phyloP scores from a whole-genome alignment of 2,888 invertebrate species.

The Sarcophaga caerulescens region DNA sequence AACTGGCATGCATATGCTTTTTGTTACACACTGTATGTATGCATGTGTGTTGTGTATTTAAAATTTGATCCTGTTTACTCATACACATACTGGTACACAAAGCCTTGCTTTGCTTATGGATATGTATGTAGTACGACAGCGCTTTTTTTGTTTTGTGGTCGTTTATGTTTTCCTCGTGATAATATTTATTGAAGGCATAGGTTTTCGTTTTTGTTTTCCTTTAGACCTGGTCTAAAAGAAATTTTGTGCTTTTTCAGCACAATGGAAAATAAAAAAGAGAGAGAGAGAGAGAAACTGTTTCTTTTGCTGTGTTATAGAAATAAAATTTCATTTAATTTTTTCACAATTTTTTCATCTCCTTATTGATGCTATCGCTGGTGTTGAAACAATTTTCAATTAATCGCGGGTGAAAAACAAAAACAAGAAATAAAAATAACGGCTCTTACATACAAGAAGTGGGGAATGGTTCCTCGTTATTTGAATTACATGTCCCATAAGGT shows the following conservation, averaged over 20 bases:
- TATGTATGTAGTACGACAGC: too few species aligned
- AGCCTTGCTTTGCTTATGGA: too few species aligned
- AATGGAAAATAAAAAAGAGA: slow-evolving; percentile 14
- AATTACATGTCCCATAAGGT: too few species aligned
- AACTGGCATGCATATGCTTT: too few species aligned
- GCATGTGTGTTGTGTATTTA: background rate
- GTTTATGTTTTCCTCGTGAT: background rate
- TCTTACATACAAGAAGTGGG: too few species aligned
- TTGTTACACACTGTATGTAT: too few species aligned
- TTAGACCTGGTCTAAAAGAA: slow-evolving; percentile 10
- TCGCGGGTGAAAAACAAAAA: background rate
- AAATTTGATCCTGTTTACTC: background rate
- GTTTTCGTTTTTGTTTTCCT: background rate
- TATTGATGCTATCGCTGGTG: slow-evolving; percentile 45
- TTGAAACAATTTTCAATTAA: slow-evolving; percentile 65
- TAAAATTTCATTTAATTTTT: slow-evolving; percentile 45
- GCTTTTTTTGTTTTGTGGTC: background rate
- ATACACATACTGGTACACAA: slow-evolving; percentile 4
- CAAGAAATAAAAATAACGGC: background rate
- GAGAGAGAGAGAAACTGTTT: background rate
- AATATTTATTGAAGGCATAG: background rate
- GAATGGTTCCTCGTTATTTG: too few species aligned
- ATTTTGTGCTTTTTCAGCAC: slow-evolving; percentile 61
- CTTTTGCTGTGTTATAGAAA: slow-evolving; percentile 30
- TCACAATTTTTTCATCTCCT: slow-evolving; percentile 15